Evolutionary conservation across 2,797 vertebrate genomes (phyloP), one percentile per base, ranked within the genome.

Genomic region (Catamblyrhynchus diadema): DNA sequence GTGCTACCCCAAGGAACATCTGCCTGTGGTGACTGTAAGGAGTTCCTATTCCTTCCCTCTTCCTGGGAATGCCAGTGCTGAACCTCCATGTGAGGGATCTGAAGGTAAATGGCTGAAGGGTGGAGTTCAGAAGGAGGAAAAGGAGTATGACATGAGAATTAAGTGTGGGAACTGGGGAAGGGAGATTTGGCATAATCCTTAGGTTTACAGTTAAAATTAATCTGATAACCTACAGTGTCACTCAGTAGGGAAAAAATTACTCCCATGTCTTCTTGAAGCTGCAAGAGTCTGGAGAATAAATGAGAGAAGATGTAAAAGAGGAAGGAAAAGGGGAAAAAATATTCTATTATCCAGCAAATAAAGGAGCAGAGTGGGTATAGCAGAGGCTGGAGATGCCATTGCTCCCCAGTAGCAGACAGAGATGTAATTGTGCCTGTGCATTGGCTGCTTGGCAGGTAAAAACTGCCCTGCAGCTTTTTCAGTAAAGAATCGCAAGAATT

Each of bases 41-140:
- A 99, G 99, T 13, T 98, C 93, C 5, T 99, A 98, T 86, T 96
- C 84, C 73, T 99, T 98, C 51, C 96, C 88, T 13, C 84, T 98
- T 57, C 98, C 98, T 39, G 98, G 98, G 21, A 88, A 42, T 33
- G 41, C 57, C 42, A 48, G 23, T 18, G 28, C 71, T 10, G 92
- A 86, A 16, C 21, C n/a, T 61, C 53, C 10, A 0, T 9, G 7
- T 57, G 73, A 50, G 56, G 93, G 15, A 22, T n/a, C 45, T 27
- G 97, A 98, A 97, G 96, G 96, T 97, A 96, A 95, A 57, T 44
- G 28, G 13, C 25, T 86, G 14, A 62, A 79, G 47, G 25, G 7
- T 39, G 44, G 39, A 66, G 11, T 27, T 75, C 16, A 83, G 28
- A 24, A 51, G 28, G 10, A 56, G 35, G 15, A 73, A 85, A 65